These are phyloP conservation scores for Ophion slaviceki DNA, from an alignment of 2,888 invertebrate species.

Conservation along the genomic window DNA sequence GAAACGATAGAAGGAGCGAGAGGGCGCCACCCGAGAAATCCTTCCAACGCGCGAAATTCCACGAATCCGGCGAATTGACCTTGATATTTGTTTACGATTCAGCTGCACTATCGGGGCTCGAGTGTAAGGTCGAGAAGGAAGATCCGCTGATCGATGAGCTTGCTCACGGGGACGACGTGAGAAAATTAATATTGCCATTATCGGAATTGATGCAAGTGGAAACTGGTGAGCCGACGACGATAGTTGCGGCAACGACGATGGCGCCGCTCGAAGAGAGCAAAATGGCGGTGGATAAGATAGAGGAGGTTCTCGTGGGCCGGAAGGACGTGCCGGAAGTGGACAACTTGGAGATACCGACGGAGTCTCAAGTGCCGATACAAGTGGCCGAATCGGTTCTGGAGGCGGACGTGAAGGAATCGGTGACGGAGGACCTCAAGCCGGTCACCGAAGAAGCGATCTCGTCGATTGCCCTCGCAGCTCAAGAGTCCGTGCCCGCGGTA, in stretches of 20 bases:
- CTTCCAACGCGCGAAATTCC: neutral
- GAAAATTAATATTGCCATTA: slow-evolving; percentile 38
- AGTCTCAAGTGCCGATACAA: slow-evolving; percentile 78
- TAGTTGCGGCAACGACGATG: slow-evolving; percentile 18
- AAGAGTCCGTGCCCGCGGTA: slow-evolving; percentile 74
- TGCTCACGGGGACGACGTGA: slow-evolving; percentile 11
- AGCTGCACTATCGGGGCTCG: slow-evolving; percentile 57
- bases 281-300: slow-evolving; percentile 32
- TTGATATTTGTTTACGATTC: slow-evolving; percentile 43
- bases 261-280: slow-evolving; percentile 25
- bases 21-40: neutral
- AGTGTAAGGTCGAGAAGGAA: slow-evolving; percentile 55
- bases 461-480: slow-evolving; percentile 75
- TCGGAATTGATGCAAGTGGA: slow-evolving; percentile 25
- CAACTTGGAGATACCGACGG: slow-evolving; percentile 7
- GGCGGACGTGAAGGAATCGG: slow-evolving; percentile 78
- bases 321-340: neutral
- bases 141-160: slow-evolving; percentile 45
- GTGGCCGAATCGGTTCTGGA: slow-evolving; percentile 81
- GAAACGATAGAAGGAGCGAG: too few species aligned
- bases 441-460: slow-evolving; percentile 76
- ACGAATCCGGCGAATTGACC: neutral
- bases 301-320: neutral
- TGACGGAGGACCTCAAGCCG: slow-evolving; percentile 73
- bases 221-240: slow-evolving; percentile 15